These are phyloP conservation scores for Peribatodes rhomboidaria DNA, from an alignment of 2,888 invertebrate species.

Conservation along the genomic window DNA sequence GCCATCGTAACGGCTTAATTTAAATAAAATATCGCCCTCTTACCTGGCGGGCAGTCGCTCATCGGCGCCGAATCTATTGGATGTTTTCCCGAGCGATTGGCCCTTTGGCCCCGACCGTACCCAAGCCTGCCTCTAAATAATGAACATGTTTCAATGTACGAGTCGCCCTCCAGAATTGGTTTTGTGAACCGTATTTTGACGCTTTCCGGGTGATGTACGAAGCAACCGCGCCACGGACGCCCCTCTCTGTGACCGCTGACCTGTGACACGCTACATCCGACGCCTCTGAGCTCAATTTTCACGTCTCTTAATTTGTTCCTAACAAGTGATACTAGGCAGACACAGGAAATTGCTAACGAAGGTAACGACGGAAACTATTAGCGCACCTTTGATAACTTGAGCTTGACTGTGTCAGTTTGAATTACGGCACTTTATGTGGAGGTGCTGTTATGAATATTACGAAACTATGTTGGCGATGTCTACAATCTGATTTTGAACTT, in stretches of 20 bases:
- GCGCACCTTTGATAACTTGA: slow-evolving; percentile 44
- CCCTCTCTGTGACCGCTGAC: slow-evolving; percentile 54
- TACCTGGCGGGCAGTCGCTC: slow-evolving; percentile 67
- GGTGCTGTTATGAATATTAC: not conserved
- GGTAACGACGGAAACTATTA: slow-evolving; percentile 50
- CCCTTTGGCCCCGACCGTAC: slow-evolving; percentile 62
- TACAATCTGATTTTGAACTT: not conserved
- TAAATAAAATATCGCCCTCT: slow-evolving; percentile 75
- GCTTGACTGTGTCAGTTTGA: slow-evolving; percentile 31
- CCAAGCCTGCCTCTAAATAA: slow-evolving; percentile 70
- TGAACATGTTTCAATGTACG: slow-evolving; percentile 74
- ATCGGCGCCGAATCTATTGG: slow-evolving; percentile 68
- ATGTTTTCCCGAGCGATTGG: slow-evolving; percentile 72
- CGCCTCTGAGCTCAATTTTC: slow-evolving; percentile 48
- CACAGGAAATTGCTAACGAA: slow-evolving; percentile 52
- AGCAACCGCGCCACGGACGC: slow-evolving; percentile 55
- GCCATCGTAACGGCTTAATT: slow-evolving; percentile 65
- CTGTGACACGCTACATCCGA: slow-evolving; percentile 48
- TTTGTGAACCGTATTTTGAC: slow-evolving; percentile 73
- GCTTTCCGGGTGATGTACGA: slow-evolving; percentile 70
- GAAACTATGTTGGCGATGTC: not conserved
- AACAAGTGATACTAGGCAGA: slow-evolving; percentile 45
- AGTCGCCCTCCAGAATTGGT: slow-evolving; percentile 74
- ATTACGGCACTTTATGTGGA: slow-evolving; percentile 32
- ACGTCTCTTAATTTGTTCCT: slow-evolving; percentile 49